Evolutionary conservation across 2,797 vertebrate species (phyloP), one percentile per base, ranked within the genome.

Genomic region (Melanogrammus aeglefinus): DNA sequence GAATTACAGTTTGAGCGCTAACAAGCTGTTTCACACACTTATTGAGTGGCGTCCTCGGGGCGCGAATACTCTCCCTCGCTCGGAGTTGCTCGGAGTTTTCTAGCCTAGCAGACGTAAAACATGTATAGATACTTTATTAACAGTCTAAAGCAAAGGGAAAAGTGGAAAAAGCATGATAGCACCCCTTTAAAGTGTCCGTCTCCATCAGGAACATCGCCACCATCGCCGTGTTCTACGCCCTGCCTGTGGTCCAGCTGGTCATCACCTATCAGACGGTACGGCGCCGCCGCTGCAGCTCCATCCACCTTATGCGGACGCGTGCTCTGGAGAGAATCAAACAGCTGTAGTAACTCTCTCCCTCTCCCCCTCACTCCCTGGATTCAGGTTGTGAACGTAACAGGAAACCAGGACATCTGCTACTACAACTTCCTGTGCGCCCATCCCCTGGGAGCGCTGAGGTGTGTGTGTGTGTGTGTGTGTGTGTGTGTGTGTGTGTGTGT

Each of bases 331-430:
- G 8, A 27, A 4, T 10, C 27, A 2, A 27, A 27, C 24, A 2
- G 63, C 57, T 24, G 6, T 21, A 63, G 8, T 69, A 27, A 69
- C 63, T 69, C n/a, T 69, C 63, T 27, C 63, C 12, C 21, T 63
- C 57, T 63, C 7, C 57, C 57, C 47, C 7, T 0, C 73, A 35
- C n/a, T 24, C 57, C 21, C 51, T 57, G 7, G 18, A 73, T 24
- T 18, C 88, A 99, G 97, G 97, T 96, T 78, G 96, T 99, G 75
- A 99, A 99, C 0, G 96, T 96, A 70, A 99, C 97, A 0, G 98
- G 98, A 82, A 98, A 99, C 88, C 98, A 99, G 89, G 98, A 99
- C 91, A 98, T 99, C 89, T 99, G 98, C 92, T 99, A 96, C 90
- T 99, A 99, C 88, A 99, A 99, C 93, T 99, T 99, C 87, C 91